Percentiles rank a stretch among this genome's conserved stretches.
phyloP scores from a whole-genome alignment of 2,797 vertebrate genomes.

The Danionella dracula region DNA sequence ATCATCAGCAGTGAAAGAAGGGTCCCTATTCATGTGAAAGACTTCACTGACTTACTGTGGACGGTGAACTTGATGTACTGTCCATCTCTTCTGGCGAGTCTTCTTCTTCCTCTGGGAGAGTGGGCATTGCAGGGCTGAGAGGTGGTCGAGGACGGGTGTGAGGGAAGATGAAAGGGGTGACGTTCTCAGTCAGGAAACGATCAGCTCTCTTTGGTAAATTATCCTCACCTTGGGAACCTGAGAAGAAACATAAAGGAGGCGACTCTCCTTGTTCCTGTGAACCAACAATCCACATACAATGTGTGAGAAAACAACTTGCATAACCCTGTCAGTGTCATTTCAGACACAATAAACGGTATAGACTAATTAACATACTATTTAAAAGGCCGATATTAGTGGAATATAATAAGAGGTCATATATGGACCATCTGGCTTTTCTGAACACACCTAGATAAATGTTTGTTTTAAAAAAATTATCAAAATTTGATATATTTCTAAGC shows the following conservation, averaged over 20 bases:
- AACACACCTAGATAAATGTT: no score
- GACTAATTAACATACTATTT: no score
- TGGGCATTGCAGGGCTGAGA: constrained; percentile 78
- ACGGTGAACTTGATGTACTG: constrained; percentile 69
- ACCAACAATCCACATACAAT: not conserved
- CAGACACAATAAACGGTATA: no score
- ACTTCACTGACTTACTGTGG: constrained; percentile 71
- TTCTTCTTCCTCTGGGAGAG: constrained; percentile 86
- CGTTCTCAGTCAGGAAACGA: constrained; percentile 2
- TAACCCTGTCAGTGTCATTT: no score
- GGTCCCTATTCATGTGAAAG: not conserved
- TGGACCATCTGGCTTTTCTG: no score
- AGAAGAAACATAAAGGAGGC: constrained; percentile 38
- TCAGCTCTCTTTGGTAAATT: constrained; percentile 7
- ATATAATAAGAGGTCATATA: no score
- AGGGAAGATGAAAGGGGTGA: constrained; percentile 56
- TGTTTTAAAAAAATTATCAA: no score
- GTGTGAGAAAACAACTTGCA: no score
- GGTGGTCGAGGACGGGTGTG: constrained; percentile 63
- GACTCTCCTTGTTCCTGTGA: constrained; percentile 62
- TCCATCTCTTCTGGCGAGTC: constrained; percentile 81
- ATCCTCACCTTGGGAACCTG: not conserved
- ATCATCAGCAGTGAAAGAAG: no score
- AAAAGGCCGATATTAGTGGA: no score
- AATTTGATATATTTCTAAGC: no score